phyloP scores from a whole-genome alignment of 2,797 vertebrate genomes.

The Hyperoplus lanceolatus region DNA sequence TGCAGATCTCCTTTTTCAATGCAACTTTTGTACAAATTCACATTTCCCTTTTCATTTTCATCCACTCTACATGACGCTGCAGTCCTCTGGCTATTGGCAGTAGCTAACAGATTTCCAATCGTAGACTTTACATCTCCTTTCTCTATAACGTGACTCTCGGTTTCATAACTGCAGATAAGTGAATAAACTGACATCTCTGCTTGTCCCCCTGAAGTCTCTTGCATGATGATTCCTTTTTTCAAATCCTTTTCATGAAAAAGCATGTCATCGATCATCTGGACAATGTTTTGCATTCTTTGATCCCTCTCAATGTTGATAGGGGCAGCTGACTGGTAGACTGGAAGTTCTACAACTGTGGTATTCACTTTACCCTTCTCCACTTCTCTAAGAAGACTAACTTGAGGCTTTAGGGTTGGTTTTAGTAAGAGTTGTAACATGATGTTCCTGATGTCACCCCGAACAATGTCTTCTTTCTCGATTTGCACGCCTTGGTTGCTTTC shows the following conservation, averaged over 20 bases:
- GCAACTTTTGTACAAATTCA: constrained; percentile 92
- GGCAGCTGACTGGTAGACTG: constrained; percentile 74
- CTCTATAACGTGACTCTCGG: constrained; percentile 75
- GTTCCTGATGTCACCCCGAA: constrained; percentile 90
- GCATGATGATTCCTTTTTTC: constrained; percentile 93
- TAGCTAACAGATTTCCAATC: constrained; percentile 89
- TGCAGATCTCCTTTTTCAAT: constrained; percentile 94
- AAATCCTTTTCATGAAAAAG: constrained; percentile 80
- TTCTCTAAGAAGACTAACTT: constrained; percentile 89
- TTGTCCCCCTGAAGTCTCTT: constrained; percentile 88
- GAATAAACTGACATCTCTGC: constrained; percentile 91
- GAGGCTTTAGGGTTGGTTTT: constrained; percentile 87
- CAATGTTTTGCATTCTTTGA: constrained; percentile 83
- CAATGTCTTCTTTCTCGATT: constrained; percentile 90
- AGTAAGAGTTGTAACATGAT: constrained; percentile 91
- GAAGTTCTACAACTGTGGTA: constrained; percentile 86
- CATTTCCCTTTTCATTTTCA: constrained; percentile 91
- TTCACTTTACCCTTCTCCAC: constrained; percentile 83
- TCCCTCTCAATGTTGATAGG: constrained; percentile 70
- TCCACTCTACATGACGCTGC: constrained; percentile 80
- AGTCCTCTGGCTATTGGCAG: constrained; percentile 82
- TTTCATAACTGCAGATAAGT: constrained; percentile 77
- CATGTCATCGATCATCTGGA: constrained; percentile 83
- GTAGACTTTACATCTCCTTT: constrained; percentile 90
- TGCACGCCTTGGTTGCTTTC: constrained; percentile 75